Conservation (phyloP, 2,113 vertebrate species). For the Mastomys natalensis region DNA sequence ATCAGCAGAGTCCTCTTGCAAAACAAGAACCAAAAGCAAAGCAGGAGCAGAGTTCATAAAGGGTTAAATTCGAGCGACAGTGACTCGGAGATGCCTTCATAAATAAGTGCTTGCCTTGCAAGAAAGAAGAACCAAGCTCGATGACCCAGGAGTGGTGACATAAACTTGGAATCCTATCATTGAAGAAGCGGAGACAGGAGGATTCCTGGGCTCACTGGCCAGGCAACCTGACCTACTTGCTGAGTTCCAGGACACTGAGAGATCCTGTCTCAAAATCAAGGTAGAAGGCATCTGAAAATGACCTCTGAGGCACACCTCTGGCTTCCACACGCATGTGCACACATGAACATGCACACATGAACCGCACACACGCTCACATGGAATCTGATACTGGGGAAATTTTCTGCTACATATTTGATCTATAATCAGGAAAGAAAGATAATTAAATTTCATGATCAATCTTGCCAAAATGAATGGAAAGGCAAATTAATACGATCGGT, state of each 20-base stretch:
- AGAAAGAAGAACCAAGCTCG: too few species aligned
- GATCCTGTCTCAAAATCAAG: background rate
- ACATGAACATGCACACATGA: background rate
- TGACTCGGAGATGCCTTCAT: background rate
- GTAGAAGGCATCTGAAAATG: background rate
- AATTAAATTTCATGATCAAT: background rate
- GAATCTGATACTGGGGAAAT: background rate
- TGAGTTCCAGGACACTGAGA: background rate
- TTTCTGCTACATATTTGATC: background rate
- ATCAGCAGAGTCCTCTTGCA: background rate
- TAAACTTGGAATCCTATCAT: background rate
- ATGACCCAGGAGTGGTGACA: background rate
- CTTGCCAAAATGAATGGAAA: constrained; percentile 32
- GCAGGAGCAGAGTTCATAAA: background rate
- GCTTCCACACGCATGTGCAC: background rate
- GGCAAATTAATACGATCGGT: background rate
- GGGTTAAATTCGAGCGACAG: background rate
- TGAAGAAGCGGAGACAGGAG: background rate
- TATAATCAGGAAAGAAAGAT: background rate
- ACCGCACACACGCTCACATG: background rate
- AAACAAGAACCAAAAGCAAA: background rate
- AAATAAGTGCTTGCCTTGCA: background rate
- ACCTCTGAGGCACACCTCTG: background rate
- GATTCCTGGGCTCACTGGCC: background rate
- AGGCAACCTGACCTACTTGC: background rate